Base-by-base conservation (phyloP, 2,888 invertebrate genomes). In the Hetaerina titia region DNA sequence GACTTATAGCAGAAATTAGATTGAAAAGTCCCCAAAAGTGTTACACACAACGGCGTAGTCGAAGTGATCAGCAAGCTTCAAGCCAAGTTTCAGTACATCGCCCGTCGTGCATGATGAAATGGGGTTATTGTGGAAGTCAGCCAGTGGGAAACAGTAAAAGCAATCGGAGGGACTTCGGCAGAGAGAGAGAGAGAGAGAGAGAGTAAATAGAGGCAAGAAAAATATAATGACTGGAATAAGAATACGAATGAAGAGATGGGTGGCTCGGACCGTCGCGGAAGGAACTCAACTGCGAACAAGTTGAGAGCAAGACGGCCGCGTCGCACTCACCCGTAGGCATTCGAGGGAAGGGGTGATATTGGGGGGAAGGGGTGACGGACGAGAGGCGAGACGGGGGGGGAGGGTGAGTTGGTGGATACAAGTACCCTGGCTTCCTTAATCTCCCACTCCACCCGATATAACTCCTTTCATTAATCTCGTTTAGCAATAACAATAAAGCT, bases 401-500 rank as follows among this genome's bases (percentile, higher is more conserved):
- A 45, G 45, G 45, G 22, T n/a, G 31, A 6, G 81, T 31, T 13
- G 31, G 13, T 4, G 69, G 31, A 81, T 9, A 31, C 31, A 15
- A 31, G 31, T 15, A 69, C 22, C n/a, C 69, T 69, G 69, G n/a
- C n/a, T 9, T n/a, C 25, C 31, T 13, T 81, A 81, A 81, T 81
- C 25, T 31, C 25, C 31, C 31, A 31, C 7, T 8, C 81, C n/a
- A 69, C 6, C 45, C 25, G 81, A 81, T 31, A 81, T 31, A 31
- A 81, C 81, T 31, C n/a, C 25, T 81, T 81, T 15, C 81, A 81
- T 81, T 81, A 81, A 81, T 81, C 81, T 31, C 81, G 31, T 81
- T 81, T 81, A 81, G 81, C 81, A 81, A 81, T 81, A 25, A 81
- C 81, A 81, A 81, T 81, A 31, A 81, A 31, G 81, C 81, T 31